Evolutionary conservation across 92 coral and sea anemone genomes (phyloP).

Genomic region (Phenganax marumi): DNA sequence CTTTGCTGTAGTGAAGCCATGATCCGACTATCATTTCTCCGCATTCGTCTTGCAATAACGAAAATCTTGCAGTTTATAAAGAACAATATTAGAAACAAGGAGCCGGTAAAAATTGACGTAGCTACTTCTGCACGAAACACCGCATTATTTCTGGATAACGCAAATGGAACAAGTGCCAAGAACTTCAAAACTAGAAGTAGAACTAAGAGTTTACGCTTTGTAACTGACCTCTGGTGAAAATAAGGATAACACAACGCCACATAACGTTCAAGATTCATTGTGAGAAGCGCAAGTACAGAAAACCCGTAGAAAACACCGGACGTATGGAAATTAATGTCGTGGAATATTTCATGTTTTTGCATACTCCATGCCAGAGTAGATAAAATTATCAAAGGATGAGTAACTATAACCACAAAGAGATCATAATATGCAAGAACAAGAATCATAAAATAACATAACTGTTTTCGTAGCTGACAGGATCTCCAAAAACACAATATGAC

Average conservation of each 20-base stretch:
- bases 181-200: not conserved
- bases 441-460: not conserved
- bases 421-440: conserved; percentile 1
- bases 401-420: not conserved
- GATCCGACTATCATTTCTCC: not conserved
- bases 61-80: not conserved
- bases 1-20: not conserved
- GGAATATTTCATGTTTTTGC: not conserved
- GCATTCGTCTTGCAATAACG: not conserved
- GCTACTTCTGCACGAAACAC: not conserved
- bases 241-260: not conserved
- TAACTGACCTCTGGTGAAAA: not conserved
- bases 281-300: not conserved
- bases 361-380: conserved; percentile 2
- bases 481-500: conserved; percentile 17
- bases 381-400: not conserved
- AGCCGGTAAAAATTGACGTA: not conserved
- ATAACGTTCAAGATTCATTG: conserved; percentile 8
- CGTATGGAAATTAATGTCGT: not conserved
- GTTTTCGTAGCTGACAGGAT: not conserved
- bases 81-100: not conserved
- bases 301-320: not conserved
- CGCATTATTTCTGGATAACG: not conserved
- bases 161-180: not conserved
- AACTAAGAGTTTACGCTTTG: not conserved